Base-by-base conservation (phyloP, 2,888 invertebrate genomes). In the Pandemis cinnamomeana region DNA sequence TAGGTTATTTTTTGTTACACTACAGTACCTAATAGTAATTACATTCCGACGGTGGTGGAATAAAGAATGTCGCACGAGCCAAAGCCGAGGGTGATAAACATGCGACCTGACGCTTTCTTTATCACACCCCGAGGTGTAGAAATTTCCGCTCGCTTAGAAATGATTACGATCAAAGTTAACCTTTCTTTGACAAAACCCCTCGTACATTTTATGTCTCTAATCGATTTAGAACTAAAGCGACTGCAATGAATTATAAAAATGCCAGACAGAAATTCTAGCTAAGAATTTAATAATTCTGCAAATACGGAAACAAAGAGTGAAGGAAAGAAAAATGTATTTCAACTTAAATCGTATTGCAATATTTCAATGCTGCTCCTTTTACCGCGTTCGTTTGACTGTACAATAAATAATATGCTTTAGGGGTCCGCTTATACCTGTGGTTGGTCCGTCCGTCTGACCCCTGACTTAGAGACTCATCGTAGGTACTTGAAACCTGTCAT, bases 271-370 rank as follows among this genome's bases (percentile, higher is more conserved):
- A 70, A 70, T 66, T 63, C 20, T 70, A 60, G 46, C 69, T 64
- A 51, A 66, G 73, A 72, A 73, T 70, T 72, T 69, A 73, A 73
- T 72, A 63, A 73, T 69, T 64, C 69, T 64, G 63, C 58, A 69
- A 73, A 69, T 60, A 61, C 60, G 63, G 64, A 69, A 69, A 48
- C 58, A 67, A 63, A 36, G 44, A 27, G 41, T 44, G 42, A 27
- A 41, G 69, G 13, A 60, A 53, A 51, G 63, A 60, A 69, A 51
- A 73, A 66, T 70, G 51, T 69, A 73, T 73, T 67, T 55, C 15
- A 41, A 72, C 62, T 61, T 44, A 60, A 72, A 72, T 62, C 67
- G 13, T 53, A 62, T 67, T 72, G 67, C 72, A 68, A 72, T 72
- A 72, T 72, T 72, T 61, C 61, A 67, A 67, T 72, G 67, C 71